Conservation (phyloP, 2,797 vertebrate species). For the Onychomys arenicola region DNA sequence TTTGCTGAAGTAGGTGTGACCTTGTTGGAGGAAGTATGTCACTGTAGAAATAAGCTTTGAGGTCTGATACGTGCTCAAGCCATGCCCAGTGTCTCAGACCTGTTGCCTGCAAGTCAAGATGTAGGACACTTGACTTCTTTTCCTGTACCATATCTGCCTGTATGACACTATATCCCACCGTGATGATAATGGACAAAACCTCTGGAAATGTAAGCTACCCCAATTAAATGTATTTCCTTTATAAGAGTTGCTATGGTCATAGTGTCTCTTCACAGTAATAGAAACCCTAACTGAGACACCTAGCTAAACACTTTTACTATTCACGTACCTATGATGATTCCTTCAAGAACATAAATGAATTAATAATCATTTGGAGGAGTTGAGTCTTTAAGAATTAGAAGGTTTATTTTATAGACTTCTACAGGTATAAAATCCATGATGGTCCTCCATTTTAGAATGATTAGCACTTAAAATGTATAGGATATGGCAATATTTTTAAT, state of each 20-base stretch:
- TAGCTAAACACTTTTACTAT: slow-evolving; percentile 21
- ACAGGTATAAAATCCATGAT: background rate
- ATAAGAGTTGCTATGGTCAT: background rate
- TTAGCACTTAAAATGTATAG: background rate
- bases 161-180: background rate
- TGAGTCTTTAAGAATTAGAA: slow-evolving; percentile 24
- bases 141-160: background rate
- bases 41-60: background rate
- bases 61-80: background rate
- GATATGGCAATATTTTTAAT: background rate
- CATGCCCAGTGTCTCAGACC: background rate
- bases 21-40: background rate
- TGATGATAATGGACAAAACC: background rate
- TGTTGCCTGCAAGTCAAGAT: background rate
- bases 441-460: background rate
- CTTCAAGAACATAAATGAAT: slow-evolving; percentile 10
- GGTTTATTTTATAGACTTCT: slow-evolving; percentile 24
- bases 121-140: background rate
- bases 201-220: background rate
- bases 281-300: background rate
- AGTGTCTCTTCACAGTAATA: background rate
- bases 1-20: background rate
- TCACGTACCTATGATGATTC: slow-evolving; percentile 41
- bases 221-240: background rate
- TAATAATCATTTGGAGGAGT: slow-evolving; percentile 28